Base-by-base conservation (phyloP, 2,888 invertebrate genomes). In the Lordiphosa andalusiaca region DNA sequence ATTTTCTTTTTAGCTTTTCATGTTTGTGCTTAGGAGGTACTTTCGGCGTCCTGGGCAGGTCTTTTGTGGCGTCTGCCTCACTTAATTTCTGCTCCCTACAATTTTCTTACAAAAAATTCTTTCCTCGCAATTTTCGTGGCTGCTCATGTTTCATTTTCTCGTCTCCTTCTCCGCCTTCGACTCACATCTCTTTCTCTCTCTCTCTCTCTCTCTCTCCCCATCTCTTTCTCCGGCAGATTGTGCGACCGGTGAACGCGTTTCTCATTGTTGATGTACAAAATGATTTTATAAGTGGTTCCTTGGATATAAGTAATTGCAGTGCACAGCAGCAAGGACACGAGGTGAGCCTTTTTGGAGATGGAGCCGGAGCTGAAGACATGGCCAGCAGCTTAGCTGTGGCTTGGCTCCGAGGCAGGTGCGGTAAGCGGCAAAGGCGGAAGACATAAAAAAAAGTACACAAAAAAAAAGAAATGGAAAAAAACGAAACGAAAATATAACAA, bases 191-290 rank as follows among this genome's bases (percentile, higher is more conserved):
- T 12, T 35, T 19, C 39, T 5, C 38, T 57, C 40, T 38, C 47
- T 44, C 50, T 58, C 37, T 69, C 47, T 67, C 39, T 58, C 48
- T 60, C 47, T 44, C 50, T 58, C 37, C 68, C 47, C 66, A 38
- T 58, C 48, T 60, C 39, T 60, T 69, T 71, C 87, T 88, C 69
- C 60, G 71, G 65, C 89, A 95, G 94, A 94, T 95, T 88, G 94
- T 96, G 60, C 93, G 95, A 53, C 97, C 97, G 13, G 93, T 95
- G 72, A 94, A 94, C 87, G 98, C 95, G 21, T 94, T 99, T 88
- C 91, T 99, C 67, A 93, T 98, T 62, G 96, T 99, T 67, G 98
- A 99, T 89, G 98, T 98, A 25, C 98, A 99, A 91, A 98, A 99
- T 90, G 98, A 99, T 91, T 99, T 99, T 90, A 97, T 99, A 87